Evolutionary conservation across 2,113 vertebrate genomes (phyloP), one percentile per base, ranked within the genome.

Genomic region (Chaenogobius annularis): DNA sequence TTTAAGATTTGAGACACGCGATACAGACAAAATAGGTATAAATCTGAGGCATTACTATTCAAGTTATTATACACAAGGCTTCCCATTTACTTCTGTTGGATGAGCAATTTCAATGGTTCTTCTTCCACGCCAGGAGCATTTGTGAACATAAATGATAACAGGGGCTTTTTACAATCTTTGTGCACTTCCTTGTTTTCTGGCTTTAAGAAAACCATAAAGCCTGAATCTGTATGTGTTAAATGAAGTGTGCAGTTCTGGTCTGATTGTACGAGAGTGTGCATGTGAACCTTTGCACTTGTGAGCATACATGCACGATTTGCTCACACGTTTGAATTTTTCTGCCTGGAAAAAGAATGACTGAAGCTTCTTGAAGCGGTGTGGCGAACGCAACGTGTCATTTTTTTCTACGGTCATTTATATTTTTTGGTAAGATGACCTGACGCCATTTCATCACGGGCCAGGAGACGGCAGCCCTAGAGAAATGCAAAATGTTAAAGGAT

Each of bases 361-460:
- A 82, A 80, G 55, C 75, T 84, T 73, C 81, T 79, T 77, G 77
- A 85, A 83, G 83, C 56, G 67, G 74, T 59, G 73, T 72, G 82
- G 74, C 73, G 73, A 80, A 74, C 76, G 82, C 73, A 75, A 78
- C 81, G 75, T 76, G 73, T 48, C 56, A 63, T 74, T 71, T 81
- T 70, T 77, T 69, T 74, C 37, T 23, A 78, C 63, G 66, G 72
- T 75, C 70, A 47, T 70, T 10, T 63, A 46, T 75, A 44, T 82
- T 78, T 58, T 83, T 79, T 72, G 63, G 74, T 81, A 79, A 78
- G 92, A 88, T 94, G 94, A 94, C 94, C 93, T 79, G 76, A 92
- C 83, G 84, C 93, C 93, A 94, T 94, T 93, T 94, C 93, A 94
- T 92, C 93, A 93, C 89, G 89, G 91, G 89, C 92, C 93, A 93